Percentiles rank a stretch among this genome's conserved stretches.
Evolutionary conservation across 2,113 vertebrate genomes (phyloP).

Genomic region (Halichoerus grypus): DNA sequence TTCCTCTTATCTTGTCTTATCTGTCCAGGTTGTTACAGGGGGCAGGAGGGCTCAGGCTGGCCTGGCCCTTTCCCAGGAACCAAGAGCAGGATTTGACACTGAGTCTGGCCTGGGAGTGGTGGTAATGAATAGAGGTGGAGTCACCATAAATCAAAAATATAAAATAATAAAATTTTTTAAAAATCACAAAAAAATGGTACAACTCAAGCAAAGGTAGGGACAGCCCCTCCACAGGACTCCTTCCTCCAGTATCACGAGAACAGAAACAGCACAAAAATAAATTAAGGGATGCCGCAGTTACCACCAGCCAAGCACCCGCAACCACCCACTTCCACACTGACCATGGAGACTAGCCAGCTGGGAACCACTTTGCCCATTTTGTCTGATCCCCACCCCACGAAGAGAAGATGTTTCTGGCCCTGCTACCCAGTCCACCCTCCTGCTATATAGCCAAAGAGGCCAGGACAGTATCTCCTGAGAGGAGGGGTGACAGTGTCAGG

Average conservation of each 20-base stretch:
- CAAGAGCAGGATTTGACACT: neutral
- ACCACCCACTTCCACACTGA: neutral
- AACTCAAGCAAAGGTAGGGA: neutral
- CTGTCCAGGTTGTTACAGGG: neutral
- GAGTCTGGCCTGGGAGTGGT: neutral
- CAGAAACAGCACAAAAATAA: neutral
- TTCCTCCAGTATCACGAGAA: neutral
- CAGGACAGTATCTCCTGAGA: neutral
- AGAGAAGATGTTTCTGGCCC: neutral
- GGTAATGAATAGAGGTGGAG: neutral
- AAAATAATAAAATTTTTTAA: neutral
- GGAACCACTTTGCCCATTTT: too few relatives aligned
- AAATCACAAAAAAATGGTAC: neutral
- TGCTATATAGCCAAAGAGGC: neutral
- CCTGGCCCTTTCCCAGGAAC: neutral
- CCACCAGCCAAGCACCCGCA: neutral
- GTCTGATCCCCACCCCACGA: rapidly evolving
- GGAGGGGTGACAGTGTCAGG: neutral
- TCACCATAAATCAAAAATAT: neutral
- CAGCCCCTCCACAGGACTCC: neutral
- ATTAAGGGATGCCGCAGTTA: neutral
- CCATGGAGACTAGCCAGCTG: neutral
- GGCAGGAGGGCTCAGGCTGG: neutral
- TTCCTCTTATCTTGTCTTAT: neutral
- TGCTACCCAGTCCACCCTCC: neutral